Evolutionary conservation across 2,797 vertebrate species (phyloP).

Genomic region (Danio tinwini): DNA sequence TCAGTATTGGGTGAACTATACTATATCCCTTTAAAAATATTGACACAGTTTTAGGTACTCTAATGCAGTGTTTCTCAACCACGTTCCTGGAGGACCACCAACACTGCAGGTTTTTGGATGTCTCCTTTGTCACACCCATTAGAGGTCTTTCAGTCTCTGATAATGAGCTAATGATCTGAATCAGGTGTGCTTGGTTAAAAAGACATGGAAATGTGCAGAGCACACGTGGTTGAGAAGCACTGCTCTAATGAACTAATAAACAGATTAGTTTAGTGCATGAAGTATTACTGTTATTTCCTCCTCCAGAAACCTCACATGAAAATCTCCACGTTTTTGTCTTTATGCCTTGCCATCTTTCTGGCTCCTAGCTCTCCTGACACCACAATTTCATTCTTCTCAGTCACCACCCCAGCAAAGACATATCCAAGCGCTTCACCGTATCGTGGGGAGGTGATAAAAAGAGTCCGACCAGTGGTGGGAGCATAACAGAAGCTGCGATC

Average conservation of each 20-base stretch:
- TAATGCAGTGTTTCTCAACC: too few species aligned
- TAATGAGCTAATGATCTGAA: too few species aligned
- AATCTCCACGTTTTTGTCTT: constrained; percentile 86
- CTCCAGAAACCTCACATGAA: constrained; percentile 81
- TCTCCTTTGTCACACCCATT: too few species aligned
- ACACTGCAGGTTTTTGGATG: too few species aligned
- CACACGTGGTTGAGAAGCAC: too few species aligned
- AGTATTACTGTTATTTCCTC: constrained; percentile 13
- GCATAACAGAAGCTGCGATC: constrained; percentile 94
- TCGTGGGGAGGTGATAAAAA: constrained; percentile 93
- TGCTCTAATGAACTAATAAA: neutral
- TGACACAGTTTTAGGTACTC: neutral
- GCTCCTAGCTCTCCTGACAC: constrained; percentile 91
- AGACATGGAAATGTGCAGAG: too few species aligned
- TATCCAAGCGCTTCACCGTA: constrained; percentile 90
- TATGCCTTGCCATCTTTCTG: constrained; percentile 89
- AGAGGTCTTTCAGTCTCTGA: too few species aligned
- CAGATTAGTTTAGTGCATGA: neutral
- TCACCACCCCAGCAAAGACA: constrained; percentile 89
- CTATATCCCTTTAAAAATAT: neutral
- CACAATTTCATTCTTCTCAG: constrained; percentile 88
- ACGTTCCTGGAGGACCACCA: too few species aligned
- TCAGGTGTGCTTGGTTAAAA: too few species aligned
- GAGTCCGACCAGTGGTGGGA: constrained; percentile 82
- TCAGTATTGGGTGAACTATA: too few species aligned